A percentile compares a stretch with the other conserved stretches of the same genome.
phyloP scores from a whole-genome alignment of 2,797 vertebrate genomes.

The Merluccius polli region DNA sequence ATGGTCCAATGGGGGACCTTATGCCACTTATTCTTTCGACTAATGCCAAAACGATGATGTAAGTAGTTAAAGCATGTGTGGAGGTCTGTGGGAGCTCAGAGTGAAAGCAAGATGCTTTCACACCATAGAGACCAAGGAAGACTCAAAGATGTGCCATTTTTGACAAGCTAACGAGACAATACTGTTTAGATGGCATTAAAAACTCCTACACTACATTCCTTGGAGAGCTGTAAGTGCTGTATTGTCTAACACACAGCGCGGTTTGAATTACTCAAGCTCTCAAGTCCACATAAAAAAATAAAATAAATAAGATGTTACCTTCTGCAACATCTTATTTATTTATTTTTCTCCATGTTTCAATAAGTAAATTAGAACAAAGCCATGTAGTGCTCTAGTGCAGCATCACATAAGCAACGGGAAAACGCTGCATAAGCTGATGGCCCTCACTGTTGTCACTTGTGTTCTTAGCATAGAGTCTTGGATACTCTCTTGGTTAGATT shows the following conservation, averaged over 20 bases:
- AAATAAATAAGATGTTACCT: background rate
- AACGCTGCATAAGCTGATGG: conserved; percentile 11
- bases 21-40: conserved; percentile 33
- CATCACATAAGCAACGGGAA: background rate
- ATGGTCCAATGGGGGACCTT: conserved; percentile 30
- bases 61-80: conserved; percentile 32
- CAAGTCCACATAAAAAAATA: background rate
- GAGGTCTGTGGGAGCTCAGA: conserved; percentile 26
- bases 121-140: background rate
- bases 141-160: conserved; percentile 21
- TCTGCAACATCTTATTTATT: background rate
- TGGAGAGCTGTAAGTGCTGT: background rate
- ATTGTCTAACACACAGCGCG: conserved; percentile 22
- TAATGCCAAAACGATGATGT: conserved; percentile 51
- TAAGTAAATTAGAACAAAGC: background rate
- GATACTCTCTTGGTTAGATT: background rate
- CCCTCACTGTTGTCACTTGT: background rate
- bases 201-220: background rate
- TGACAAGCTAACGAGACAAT: conserved; percentile 31
- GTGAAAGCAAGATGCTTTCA: conserved; percentile 15
- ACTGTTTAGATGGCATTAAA: conserved; percentile 13
- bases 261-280: conserved; percentile 10
- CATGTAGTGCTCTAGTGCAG: background rate
- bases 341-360: background rate
- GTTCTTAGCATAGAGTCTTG: conserved; percentile 2